These are phyloP conservation scores for Catharus minimus DNA, from an alignment of 2,113 vertebrate species.

Conservation along the genomic window DNA sequence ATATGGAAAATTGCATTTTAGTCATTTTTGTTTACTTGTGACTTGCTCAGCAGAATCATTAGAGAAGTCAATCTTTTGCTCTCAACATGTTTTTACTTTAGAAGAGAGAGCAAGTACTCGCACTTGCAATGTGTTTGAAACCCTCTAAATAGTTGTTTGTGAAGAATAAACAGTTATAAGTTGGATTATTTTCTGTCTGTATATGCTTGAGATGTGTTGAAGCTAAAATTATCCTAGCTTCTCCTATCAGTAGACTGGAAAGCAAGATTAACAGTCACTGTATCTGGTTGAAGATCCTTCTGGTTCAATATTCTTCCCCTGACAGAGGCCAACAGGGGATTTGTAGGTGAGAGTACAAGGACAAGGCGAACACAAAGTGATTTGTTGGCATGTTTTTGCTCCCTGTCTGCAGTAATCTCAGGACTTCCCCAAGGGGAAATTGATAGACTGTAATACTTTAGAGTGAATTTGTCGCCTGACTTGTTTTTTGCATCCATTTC, in stretches of 20 bases:
- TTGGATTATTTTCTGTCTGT: not conserved
- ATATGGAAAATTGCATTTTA: not conserved
- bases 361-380: not conserved
- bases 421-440: not conserved
- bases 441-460: not conserved
- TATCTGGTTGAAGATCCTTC: not conserved
- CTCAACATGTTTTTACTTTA: not conserved
- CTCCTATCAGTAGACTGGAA: not conserved
- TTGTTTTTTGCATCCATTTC: not conserved
- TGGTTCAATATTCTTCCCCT: not conserved
- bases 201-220: not conserved
- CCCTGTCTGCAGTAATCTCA: not conserved
- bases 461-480: not conserved
- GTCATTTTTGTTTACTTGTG: not conserved
- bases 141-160: not conserved
- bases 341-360: not conserved
- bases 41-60: not conserved
- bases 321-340: not conserved
- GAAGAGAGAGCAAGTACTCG: rapidly evolving
- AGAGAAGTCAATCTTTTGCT: rapidly evolving
- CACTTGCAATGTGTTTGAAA: not conserved
- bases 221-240: not conserved
- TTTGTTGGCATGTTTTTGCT: not conserved
- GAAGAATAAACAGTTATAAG: not conserved
- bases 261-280: not conserved